Percentiles rank a stretch among this genome's conserved stretches.
phyloP scores from a whole-genome alignment of 2,797 vertebrate species.

The Ptychobarbus kaznakovi region DNA sequence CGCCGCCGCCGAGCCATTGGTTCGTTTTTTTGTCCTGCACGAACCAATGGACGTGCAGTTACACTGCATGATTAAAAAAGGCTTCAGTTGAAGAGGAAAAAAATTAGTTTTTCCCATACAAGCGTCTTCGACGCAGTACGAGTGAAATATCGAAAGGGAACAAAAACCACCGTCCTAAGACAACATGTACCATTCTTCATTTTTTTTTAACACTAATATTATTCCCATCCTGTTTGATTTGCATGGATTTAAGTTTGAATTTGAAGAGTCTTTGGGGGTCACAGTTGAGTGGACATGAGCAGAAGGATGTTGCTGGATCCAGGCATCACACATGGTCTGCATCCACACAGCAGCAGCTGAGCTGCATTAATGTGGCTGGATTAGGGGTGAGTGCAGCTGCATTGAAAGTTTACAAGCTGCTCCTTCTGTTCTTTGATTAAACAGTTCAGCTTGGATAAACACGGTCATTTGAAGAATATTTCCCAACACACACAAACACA shows the following conservation, averaged over 20 bases:
- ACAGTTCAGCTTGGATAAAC: constrained; percentile 59
- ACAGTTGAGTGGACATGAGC: constrained; percentile 77
- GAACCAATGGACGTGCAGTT: no score
- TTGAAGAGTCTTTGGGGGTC: constrained; percentile 74
- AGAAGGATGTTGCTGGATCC: constrained; percentile 67
- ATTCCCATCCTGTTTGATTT: constrained; percentile 67
- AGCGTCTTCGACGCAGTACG: no score
- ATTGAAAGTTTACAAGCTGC: constrained; percentile 56
- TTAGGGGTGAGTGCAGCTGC: constrained; percentile 49
- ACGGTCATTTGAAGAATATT: constrained; percentile 36
- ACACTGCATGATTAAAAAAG: no score
- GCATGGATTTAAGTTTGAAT: constrained; percentile 74
- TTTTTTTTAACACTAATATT: neutral
- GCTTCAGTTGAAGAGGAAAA: no score
- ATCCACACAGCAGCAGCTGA: constrained; percentile 31
- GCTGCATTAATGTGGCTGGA: constrained; percentile 51
- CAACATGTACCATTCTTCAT: neutral
- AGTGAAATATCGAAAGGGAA: no score
- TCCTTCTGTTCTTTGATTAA: constrained; percentile 59
- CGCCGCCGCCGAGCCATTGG: no score
- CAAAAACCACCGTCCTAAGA: neutral
- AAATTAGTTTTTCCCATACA: no score
- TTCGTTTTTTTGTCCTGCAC: no score
- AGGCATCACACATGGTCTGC: constrained; percentile 25
- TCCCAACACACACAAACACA: constrained; percentile 38